Evolutionary conservation across 2,113 vertebrate genomes (phyloP).

Genomic region (Datnioides undecimradiatus): DNA sequence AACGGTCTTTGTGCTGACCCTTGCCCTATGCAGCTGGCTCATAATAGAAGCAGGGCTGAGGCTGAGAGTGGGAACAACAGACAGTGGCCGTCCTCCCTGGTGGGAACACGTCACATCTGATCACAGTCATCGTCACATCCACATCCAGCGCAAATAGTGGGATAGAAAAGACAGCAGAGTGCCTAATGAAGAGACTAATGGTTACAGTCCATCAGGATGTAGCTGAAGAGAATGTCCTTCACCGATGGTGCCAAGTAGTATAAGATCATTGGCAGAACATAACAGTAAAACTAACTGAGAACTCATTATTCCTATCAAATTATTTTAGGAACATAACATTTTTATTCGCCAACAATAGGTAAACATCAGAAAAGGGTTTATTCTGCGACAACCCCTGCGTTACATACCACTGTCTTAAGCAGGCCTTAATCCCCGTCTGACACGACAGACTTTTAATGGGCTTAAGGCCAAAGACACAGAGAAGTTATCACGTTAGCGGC

Average conservation of each 20-base stretch:
- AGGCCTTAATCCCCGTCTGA: conserved; percentile 81
- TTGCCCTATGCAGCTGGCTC: conserved; percentile 75
- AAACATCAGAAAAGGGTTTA: conserved; percentile 29
- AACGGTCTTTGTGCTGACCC: conserved; percentile 70
- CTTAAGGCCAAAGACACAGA: conserved; percentile 81
- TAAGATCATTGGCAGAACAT: neutral
- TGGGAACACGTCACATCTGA: conserved; percentile 74
- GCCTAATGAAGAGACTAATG: conserved; percentile 33
- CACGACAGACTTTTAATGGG: conserved; percentile 84
- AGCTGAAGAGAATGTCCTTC: conserved; percentile 30
- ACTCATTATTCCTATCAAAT: neutral
- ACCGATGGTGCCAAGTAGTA: neutral
- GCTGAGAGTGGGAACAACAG: conserved; percentile 69
- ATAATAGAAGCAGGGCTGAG: conserved; percentile 69
- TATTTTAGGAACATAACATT: neutral
- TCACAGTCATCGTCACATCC: conserved; percentile 67
- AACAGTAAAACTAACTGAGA: neutral
- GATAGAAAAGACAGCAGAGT: conserved; percentile 26
- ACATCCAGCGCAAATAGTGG: conserved; percentile 46
- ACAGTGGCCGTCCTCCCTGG: conserved; percentile 73
- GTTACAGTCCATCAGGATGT: conserved; percentile 12
- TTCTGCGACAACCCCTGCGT: conserved; percentile 32
- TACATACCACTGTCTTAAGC: conserved; percentile 71
- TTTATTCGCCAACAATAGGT: conserved; percentile 15
- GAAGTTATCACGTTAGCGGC: conserved; percentile 79